Conservation (phyloP, 2,797 vertebrate genomes). For the Nyctalus aviator region DNA sequence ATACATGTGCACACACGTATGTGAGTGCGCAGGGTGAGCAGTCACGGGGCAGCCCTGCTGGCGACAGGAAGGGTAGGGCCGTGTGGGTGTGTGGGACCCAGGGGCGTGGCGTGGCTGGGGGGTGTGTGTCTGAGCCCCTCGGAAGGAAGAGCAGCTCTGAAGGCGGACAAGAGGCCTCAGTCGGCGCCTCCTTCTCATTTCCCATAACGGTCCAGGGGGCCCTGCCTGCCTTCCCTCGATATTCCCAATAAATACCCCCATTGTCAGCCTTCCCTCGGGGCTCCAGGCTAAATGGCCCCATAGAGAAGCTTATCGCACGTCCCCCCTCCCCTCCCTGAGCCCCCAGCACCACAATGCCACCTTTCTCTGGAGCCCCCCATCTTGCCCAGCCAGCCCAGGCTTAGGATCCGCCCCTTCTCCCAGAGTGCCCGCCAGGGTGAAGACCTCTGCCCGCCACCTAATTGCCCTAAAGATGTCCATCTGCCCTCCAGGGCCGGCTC, state of each 20-base stretch:
- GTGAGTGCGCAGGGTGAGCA: rapidly evolving
- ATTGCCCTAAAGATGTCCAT: neutral
- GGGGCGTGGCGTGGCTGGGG: neutral
- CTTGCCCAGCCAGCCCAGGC: neutral
- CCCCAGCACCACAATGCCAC: constrained; percentile 23
- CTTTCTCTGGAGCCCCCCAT: neutral
- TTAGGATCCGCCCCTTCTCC: neutral
- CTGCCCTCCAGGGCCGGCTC: neutral
- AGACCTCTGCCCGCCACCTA: neutral
- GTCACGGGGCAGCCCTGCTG: rapidly evolving
- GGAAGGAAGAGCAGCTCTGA: neutral
- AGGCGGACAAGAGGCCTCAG: neutral
- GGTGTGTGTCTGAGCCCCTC: neutral
- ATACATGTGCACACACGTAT: rapidly evolving
- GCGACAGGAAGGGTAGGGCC: neutral
- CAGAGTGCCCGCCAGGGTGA: neutral
- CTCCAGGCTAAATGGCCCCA: neutral
- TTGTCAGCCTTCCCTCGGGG: neutral
- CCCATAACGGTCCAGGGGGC: neutral
- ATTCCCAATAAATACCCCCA: constrained; percentile 59
- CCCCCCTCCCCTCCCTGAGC: neutral
- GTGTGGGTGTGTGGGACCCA: neutral
- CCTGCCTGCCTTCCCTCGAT: neutral
- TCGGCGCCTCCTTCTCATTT: neutral
- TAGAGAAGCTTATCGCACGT: constrained; percentile 31